Base-by-base conservation (phyloP, 2,797 vertebrate species). In the Crenichthys baileyi region DNA sequence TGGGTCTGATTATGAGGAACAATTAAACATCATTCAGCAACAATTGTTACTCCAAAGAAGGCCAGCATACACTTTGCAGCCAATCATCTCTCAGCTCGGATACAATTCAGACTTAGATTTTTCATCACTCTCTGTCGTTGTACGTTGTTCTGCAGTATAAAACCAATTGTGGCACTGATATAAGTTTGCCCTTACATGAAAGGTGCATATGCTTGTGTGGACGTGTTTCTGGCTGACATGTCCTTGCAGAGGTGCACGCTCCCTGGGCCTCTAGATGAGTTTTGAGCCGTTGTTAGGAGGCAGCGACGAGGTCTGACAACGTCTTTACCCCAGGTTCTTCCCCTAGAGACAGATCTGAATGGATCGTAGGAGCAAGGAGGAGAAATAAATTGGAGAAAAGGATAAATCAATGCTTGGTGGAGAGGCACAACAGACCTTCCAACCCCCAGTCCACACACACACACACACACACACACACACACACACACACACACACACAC, bases 381-480 rank as follows among this genome's bases (percentile, higher is more conserved):
- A 94, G 93, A 94, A 95, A 94, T 95, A 94, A 96, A 95, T 95
- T 95, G 95, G 91, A 95, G 93, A 93, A 94, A 94, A 93, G 92
- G 93, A 95, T 94, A 94, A 95, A 95, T 96, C 95, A 91, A 95
- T 96, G 92, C n/a, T 94, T 88, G 91, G 92, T 89, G 79, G 92
- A 94, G 93, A 94, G 91, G 94, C 93, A 93, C n/a, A 95, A 93
- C 91, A 95, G n/a, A 94, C 93, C 93, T 92, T 93, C 89, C 93
- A 94, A 95, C 91, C 94, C 90, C 88, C 79, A n/a, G 91, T 90
- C 86, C 91, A 93, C 77, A n/a, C n/a, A n/a, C n/a, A n/a, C n/a
- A n/a, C n/a, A n/a, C n/a, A n/a, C n/a, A n/a, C n/a, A n/a, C n/a
- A n/a, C n/a, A n/a, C 44, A 44, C 44, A 44, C n/a, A n/a, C n/a